Evolutionary conservation across 2,113 vertebrate species (phyloP), one percentile per base, ranked within the genome.

Genomic region (Thomomys bottae): DNA sequence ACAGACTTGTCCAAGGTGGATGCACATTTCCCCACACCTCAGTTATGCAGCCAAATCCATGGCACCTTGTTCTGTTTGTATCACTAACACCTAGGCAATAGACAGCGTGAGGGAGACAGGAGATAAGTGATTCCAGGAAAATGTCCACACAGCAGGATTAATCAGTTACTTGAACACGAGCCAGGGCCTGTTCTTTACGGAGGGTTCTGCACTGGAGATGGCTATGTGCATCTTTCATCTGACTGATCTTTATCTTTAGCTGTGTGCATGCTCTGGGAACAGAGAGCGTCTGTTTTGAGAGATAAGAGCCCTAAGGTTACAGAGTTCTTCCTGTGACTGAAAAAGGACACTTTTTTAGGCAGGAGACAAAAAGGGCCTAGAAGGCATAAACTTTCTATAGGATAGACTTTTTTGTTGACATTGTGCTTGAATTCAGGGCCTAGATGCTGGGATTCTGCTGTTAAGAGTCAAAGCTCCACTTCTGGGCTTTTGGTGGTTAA

Each of bases 171-270:
- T 61, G 63, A 85, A 61, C 57, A 24, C 32, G 34, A 75, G 24
- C 75, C 11, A 17, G 45, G 26, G 61, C 40, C 61, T 66, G 4
- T 64, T 88, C 84, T 75, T 64, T 66, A 61, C 38, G 34, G 8
- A 77, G 75, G 21, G 61, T 64, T 90, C 57, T 63, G 71, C 32
- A 73, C 36, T 59, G 49, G 36, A 26, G 64, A 59, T 42, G 40
- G 38, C 54, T 68, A 21, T 45, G 59, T 38, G 36, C 83, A 45
- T 91, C 88, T 88, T 90, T 90, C 82, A 70, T 75, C 77, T 2
- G 0, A 81, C 20, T 6, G 40, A 84, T 81, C 14, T 42, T 88
- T 91, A 40, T 59, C 36, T 85, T 54, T 82, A 71, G 77, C 64
- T 38, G 30, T 30, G 4, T 73, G 30, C 28, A 14, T 36, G 5